Conservation (phyloP, 1,140 invertebrate genomes). For the Drosophila rufa region DNA sequence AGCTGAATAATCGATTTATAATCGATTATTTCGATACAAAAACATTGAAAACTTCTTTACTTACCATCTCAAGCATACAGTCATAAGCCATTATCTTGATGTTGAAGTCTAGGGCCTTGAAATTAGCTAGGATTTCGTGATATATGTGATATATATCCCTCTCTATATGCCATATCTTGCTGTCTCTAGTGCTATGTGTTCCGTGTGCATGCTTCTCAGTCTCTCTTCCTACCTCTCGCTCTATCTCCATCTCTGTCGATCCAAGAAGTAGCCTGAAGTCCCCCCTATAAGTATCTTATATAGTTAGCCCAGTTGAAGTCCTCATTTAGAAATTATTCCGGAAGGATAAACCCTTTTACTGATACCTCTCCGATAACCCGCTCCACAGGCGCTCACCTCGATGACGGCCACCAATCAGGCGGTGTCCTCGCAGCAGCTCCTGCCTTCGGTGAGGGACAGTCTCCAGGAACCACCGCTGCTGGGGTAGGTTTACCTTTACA, state of each 20-base stretch:
- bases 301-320: conserved; percentile 58
- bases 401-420: conserved; percentile 87
- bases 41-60: too few species aligned
- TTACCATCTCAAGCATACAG: background rate
- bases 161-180: conserved; percentile 9
- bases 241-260: background rate
- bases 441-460: conserved; percentile 90
- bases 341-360: conserved; percentile 1
- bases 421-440: conserved; percentile 86
- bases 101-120: background rate
- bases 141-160: conserved; percentile 11
- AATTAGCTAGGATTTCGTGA: conserved; percentile 6
- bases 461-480: conserved; percentile 85
- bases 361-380: background rate
- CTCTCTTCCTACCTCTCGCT: conserved; percentile 6
- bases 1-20: background rate
- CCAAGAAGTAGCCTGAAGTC: conserved; percentile 20
- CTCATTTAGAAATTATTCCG: background rate
- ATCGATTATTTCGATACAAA: background rate
- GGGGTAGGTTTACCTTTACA: conserved; percentile 50
- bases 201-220: conserved; percentile 56
- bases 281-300: conserved; percentile 16
- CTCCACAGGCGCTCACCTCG: conserved; percentile 89
- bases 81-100: conserved; percentile 8
- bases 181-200: conserved; percentile 31